Percentiles rank a stretch among this genome's conserved stretches.
Evolutionary conservation across 2,113 vertebrate genomes (phyloP).

Genomic region (Gadus macrocephalus): DNA sequence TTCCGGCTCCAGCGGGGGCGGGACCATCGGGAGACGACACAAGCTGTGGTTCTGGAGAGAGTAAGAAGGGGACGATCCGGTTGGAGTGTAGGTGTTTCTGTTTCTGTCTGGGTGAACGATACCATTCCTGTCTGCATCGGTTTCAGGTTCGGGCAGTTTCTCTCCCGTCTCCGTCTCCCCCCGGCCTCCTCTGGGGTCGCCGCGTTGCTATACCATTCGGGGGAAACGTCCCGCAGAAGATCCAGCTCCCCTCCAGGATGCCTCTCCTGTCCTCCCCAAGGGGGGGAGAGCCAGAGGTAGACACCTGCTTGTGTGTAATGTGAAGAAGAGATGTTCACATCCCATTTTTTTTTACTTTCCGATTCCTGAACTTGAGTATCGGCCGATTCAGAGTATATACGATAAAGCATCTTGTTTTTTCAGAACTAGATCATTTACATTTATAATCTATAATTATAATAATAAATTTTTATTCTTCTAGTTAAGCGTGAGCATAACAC

Average conservation of each 20-base stretch:
- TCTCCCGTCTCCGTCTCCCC: conserved; percentile 9
- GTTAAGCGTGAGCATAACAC: too few relatives aligned
- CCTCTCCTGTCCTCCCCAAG: too few relatives aligned
- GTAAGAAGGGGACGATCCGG: neutral
- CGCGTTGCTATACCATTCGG: conserved; percentile 31
- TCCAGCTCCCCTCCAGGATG: neutral
- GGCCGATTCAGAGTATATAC: too few relatives aligned
- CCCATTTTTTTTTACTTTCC: too few relatives aligned
- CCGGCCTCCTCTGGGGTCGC: conserved; percentile 49
- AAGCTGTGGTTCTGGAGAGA: neutral
- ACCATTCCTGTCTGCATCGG: neutral
- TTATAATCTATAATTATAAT: too few relatives aligned
- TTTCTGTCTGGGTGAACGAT: neutral
- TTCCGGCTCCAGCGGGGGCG: conserved; percentile 52
- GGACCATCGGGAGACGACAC: neutral
- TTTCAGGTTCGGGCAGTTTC: conserved; percentile 15
- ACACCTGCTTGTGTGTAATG: too few relatives aligned
- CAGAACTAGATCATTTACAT: too few relatives aligned
- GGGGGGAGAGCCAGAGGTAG: too few relatives aligned
- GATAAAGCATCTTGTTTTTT: too few relatives aligned
- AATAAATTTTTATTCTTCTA: too few relatives aligned
- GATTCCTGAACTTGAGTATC: too few relatives aligned
- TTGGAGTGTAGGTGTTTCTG: neutral
- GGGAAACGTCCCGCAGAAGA: conserved; percentile 25
- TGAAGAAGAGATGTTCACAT: too few relatives aligned